A percentile compares a stretch with the other conserved stretches of the same genome.
These are phyloP conservation scores for Cryptus armator DNA, from an alignment of 2,888 invertebrate species.

Conservation along the genomic window DNA sequence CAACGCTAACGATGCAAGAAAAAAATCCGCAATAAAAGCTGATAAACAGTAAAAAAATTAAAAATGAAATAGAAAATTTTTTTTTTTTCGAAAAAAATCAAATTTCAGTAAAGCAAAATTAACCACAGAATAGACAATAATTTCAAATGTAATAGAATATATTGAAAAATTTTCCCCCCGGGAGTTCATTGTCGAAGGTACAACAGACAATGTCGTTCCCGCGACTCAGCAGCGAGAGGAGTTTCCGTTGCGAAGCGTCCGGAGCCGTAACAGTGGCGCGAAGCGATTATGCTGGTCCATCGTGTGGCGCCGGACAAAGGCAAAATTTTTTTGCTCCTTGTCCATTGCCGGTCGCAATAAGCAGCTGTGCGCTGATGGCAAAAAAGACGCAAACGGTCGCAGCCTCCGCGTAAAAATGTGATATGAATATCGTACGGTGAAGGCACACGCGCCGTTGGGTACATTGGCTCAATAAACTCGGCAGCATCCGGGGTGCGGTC, in stretches of 20 bases:
- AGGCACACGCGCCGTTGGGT: constrained; percentile 75
- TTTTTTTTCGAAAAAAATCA: not conserved
- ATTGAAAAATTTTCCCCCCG: not conserved
- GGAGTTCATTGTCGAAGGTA: not conserved
- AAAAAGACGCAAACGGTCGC: constrained; percentile 68
- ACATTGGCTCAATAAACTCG: constrained; percentile 80
- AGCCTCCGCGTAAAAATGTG: constrained; percentile 70
- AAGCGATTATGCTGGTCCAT: constrained; percentile 29
- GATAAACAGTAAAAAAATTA: no score
- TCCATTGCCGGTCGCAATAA: constrained; percentile 43
- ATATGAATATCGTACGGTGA: constrained; percentile 51
- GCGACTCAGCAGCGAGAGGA: not conserved
- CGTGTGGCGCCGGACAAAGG: constrained; percentile 50
- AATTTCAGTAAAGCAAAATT: not conserved
- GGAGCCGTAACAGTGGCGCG: not conserved
- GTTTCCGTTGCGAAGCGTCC: not conserved
- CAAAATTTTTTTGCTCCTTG: constrained; percentile 33
- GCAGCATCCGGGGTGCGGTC: constrained; percentile 84
- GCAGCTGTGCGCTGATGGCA: constrained; percentile 56
- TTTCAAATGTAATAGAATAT: not conserved
- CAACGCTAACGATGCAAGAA: no score
- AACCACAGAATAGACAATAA: not conserved
- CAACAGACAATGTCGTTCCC: not conserved
- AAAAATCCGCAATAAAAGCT: no score
- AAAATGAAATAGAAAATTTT: no score